phyloP scores from a whole-genome alignment of 2,113 vertebrate genomes.

The Cettia cetti region DNA sequence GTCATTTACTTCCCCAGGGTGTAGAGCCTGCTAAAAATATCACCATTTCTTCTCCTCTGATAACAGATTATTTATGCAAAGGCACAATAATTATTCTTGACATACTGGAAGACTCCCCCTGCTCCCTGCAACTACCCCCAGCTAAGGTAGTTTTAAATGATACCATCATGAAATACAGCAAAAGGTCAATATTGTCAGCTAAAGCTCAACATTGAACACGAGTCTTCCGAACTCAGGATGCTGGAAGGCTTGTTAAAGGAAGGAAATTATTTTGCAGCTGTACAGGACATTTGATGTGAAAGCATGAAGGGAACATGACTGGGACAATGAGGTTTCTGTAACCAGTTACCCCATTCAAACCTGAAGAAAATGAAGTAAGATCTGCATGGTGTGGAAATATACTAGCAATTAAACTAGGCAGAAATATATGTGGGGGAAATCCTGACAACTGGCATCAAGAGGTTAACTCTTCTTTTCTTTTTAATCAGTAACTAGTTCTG shows the following conservation, averaged over 20 bases:
- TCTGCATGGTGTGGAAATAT: not conserved
- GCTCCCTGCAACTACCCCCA: not conserved
- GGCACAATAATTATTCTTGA: slow-evolving; percentile 71
- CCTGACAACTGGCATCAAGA: slow-evolving; percentile 51
- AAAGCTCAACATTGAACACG: not conserved
- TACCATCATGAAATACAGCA: not conserved
- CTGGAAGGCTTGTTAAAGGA: slow-evolving; percentile 24
- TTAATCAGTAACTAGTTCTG: slow-evolving; percentile 68
- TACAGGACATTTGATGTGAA: slow-evolving; percentile 33
- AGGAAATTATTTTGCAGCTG: slow-evolving; percentile 43
- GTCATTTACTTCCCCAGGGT: slow-evolving; percentile 75
- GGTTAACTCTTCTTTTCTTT: slow-evolving; percentile 57
- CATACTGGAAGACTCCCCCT: not conserved
- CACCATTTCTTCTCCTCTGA: slow-evolving; percentile 64
- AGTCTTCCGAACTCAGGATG: not conserved
- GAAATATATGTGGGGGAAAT: slow-evolving; percentile 44
- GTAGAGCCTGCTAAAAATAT: slow-evolving; percentile 74
- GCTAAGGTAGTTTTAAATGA: slow-evolving; percentile 57
- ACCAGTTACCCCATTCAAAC: slow-evolving; percentile 38
- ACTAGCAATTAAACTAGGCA: slow-evolving; percentile 50
- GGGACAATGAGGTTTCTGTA: slow-evolving; percentile 53
- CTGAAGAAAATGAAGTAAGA: slow-evolving; percentile 36
- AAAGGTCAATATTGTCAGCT: slow-evolving; percentile 39
- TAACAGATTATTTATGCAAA: slow-evolving; percentile 77
- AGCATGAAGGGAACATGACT: slow-evolving; percentile 23